phyloP scores from a whole-genome alignment of 2,888 invertebrate genomes.

The Drosophila phalerata region DNA sequence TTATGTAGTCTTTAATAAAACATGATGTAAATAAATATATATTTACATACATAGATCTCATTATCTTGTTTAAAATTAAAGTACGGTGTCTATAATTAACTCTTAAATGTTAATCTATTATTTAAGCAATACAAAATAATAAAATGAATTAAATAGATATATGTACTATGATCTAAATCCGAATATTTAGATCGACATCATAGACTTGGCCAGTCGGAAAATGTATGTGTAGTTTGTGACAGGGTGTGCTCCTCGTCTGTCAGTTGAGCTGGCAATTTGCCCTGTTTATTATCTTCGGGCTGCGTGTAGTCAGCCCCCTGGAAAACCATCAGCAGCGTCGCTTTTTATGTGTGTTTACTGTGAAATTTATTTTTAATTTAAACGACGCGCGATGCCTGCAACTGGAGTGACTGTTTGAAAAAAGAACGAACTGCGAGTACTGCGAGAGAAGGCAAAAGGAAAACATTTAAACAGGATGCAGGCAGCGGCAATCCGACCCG shows the following conservation, averaged over 20 bases:
- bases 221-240: not conserved
- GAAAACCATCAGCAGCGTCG: constrained; percentile 52
- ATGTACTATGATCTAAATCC: too few relatives aligned
- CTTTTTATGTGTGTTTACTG: constrained; percentile 80
- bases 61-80: too few relatives aligned
- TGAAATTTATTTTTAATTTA: constrained; percentile 81
- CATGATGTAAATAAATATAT: too few relatives aligned
- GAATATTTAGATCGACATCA: too few relatives aligned
- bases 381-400: constrained; percentile 62
- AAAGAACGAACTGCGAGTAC: constrained; percentile 2
- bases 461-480: constrained; percentile 78
- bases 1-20: too few relatives aligned
- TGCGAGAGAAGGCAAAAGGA: constrained; percentile 22
- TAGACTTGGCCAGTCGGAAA: too few relatives aligned
- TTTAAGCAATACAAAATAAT: too few relatives aligned
- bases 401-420: constrained; percentile 41
- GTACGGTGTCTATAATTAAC: too few relatives aligned
- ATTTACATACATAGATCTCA: too few relatives aligned
- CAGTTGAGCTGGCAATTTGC: not conserved
- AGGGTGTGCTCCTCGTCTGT: constrained; percentile 25
- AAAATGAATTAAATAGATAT: too few relatives aligned
- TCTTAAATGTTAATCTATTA: too few relatives aligned
- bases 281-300: constrained; percentile 40
- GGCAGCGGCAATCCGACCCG: constrained; percentile 19
- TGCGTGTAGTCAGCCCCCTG: constrained; percentile 25